Conservation (phyloP, 1,140 invertebrate genomes). For the Trialeurodes vaporariorum region DNA sequence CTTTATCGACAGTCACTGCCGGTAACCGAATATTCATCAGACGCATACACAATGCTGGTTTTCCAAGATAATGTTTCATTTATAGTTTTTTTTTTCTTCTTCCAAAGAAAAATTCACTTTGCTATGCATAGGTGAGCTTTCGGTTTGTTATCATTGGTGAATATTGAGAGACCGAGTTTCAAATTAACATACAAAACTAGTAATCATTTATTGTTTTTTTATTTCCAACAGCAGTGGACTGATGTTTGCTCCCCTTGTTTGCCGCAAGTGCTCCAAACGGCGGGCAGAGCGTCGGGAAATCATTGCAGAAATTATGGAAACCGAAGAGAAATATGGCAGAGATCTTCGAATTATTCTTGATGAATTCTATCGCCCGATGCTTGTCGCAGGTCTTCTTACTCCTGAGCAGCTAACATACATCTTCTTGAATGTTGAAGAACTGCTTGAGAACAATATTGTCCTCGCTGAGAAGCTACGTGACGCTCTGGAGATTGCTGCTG, state of each 20-base stretch:
- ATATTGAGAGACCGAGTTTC: too few relatives aligned
- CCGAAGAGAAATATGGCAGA: constrained; percentile 87
- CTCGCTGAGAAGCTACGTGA: constrained; percentile 76
- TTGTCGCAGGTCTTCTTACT: constrained; percentile 62
- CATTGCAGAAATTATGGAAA: constrained; percentile 90
- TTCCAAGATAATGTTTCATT: too few relatives aligned
- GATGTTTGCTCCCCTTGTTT: constrained; percentile 64
- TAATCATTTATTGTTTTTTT: too few relatives aligned
- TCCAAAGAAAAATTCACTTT: too few relatives aligned
- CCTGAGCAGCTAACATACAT: constrained; percentile 75
- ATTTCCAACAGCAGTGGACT: too few relatives aligned
- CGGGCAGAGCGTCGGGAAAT: constrained; percentile 85
- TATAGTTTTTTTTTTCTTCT: too few relatives aligned
- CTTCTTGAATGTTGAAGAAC: constrained; percentile 87
- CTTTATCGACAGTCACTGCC: too few relatives aligned
- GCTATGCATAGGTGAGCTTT: too few relatives aligned
- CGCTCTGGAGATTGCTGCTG: constrained; percentile 70
- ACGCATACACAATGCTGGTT: too few relatives aligned
- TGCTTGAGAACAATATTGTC: constrained; percentile 76
- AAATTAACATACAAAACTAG: too few relatives aligned
- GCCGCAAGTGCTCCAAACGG: constrained; percentile 76
- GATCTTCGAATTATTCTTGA: constrained; percentile 84
- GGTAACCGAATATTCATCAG: too few relatives aligned
- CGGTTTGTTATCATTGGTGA: too few relatives aligned
- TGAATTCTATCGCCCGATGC: constrained; percentile 88